Percentiles rank a stretch among this genome's conserved stretches.
These are phyloP conservation scores for Papilio dardanus DNA, from an alignment of 1,140 invertebrate genomes.

Conservation along the genomic window DNA sequence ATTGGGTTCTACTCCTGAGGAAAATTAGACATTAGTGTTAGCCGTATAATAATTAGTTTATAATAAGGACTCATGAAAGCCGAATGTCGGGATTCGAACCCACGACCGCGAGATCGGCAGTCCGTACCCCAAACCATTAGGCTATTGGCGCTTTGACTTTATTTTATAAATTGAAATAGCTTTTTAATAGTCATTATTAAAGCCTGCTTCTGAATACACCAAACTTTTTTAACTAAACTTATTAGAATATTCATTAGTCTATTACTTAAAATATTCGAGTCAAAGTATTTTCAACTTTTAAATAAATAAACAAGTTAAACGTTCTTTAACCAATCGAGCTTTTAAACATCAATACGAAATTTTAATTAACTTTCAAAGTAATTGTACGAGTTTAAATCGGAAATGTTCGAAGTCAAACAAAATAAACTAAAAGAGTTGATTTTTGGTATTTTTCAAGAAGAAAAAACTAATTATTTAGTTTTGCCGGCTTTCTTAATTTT, in stretches of 20 bases:
- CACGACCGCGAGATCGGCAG: no score
- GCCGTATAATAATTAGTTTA: no score
- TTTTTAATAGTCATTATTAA: background rate
- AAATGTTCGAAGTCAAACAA: slow-evolving; percentile 5
- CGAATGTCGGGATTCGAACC: no score
- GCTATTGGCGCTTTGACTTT: no score
- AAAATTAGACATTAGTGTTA: no score
- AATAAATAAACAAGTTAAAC: slow-evolving; percentile 4
- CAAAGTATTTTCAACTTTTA: background rate
- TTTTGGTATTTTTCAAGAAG: background rate
- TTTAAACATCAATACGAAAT: slow-evolving; percentile 21
- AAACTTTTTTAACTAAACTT: no score
- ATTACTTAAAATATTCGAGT: background rate
- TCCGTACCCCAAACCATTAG: no score
- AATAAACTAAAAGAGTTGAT: slow-evolving; percentile 1
- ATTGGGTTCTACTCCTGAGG: no score
- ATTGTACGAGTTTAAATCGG: slow-evolving; percentile 18
- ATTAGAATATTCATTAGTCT: background rate
- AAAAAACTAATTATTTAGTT: background rate
- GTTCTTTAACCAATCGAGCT: slow-evolving; percentile 10
- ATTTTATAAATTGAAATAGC: background rate
- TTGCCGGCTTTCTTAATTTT: background rate
- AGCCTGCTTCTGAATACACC: background rate
- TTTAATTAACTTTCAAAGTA: slow-evolving; percentile 23
- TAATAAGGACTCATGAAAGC: no score